Conservation (phyloP, 2,797 vertebrate species). For the Coilia nasus region DNA sequence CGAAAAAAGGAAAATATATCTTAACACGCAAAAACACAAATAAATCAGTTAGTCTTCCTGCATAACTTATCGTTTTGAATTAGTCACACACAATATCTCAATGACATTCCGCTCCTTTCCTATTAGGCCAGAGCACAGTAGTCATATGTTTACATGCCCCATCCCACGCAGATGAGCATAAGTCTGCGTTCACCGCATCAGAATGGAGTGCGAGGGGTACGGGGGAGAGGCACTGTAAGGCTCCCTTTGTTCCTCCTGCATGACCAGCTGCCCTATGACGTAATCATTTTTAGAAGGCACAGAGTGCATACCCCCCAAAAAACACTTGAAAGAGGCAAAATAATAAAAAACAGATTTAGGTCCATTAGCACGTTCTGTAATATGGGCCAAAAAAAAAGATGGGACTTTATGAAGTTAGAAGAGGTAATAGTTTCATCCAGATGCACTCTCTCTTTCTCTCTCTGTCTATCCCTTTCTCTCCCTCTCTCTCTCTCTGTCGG, state of each 20-base stretch:
- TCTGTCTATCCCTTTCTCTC: too few relatives aligned
- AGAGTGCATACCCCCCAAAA: constrained; percentile 56
- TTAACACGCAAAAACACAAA: not conserved
- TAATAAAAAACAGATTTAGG: constrained; percentile 76
- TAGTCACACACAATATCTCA: not conserved
- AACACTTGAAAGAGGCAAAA: constrained; percentile 65
- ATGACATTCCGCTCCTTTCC: not conserved
- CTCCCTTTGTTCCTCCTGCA: constrained; percentile 58
- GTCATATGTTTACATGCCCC: not conserved
- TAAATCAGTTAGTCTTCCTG: not conserved
- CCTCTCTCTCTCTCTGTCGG: too few relatives aligned
- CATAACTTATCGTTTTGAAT: not conserved
- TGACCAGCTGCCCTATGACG: constrained; percentile 66
- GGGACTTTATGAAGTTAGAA: constrained; percentile 40
- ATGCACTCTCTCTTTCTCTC: not conserved
- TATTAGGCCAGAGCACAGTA: not conserved
- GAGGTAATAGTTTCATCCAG: not conserved
- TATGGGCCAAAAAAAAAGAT: constrained; percentile 49
- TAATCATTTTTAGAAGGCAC: constrained; percentile 67
- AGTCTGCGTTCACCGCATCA: constrained; percentile 53
- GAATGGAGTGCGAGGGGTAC: too few relatives aligned
- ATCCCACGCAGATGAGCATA: constrained; percentile 52
- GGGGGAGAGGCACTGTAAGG: not conserved
- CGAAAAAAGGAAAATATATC: not conserved
- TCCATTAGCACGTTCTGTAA: constrained; percentile 69